Conservation (phyloP, 2,797 vertebrate species). For the Hipposideros larvatus region DNA sequence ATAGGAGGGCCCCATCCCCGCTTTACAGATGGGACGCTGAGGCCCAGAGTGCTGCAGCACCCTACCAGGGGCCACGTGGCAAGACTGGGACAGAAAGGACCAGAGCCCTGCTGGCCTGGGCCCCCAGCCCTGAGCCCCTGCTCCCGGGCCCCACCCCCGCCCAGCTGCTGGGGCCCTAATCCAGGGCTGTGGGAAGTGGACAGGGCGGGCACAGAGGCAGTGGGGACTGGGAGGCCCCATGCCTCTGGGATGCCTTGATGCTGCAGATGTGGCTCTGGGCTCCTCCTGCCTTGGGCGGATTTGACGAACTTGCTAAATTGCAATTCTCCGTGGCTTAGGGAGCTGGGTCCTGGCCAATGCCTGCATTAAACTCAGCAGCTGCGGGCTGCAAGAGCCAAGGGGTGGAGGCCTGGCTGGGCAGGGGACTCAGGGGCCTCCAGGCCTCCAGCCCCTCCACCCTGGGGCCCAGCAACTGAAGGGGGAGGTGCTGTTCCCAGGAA, state of each 20-base stretch:
- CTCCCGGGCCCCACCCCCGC: background rate
- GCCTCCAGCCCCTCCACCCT: background rate
- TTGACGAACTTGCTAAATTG: conserved; percentile 59
- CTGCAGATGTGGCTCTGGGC: conserved; percentile 55
- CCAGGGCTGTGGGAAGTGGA: conserved; percentile 72
- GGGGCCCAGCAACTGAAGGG: background rate
- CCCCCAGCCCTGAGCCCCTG: background rate
- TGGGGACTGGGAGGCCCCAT: background rate
- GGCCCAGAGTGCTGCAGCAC: background rate
- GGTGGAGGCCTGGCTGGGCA: background rate
- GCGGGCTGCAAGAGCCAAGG: conserved; percentile 58
- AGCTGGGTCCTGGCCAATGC: conserved; percentile 62
- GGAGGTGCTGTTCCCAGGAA: background rate
- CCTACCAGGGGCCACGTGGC: background rate
- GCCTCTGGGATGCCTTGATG: background rate
- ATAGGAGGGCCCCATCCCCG: background rate
- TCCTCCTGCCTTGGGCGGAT: background rate
- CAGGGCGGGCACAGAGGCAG: background rate
- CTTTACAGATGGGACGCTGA: rapidly evolving
- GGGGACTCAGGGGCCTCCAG: background rate
- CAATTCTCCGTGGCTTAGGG: conserved; percentile 68
- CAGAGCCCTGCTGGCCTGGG: background rate
- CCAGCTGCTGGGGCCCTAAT: conserved; percentile 71
- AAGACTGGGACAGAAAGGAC: background rate
- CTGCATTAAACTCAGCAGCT: conserved; percentile 68